Evolutionary conservation across 2,888 invertebrate species (phyloP).

Genomic region (Himalopsyche kuldschensis): DNA sequence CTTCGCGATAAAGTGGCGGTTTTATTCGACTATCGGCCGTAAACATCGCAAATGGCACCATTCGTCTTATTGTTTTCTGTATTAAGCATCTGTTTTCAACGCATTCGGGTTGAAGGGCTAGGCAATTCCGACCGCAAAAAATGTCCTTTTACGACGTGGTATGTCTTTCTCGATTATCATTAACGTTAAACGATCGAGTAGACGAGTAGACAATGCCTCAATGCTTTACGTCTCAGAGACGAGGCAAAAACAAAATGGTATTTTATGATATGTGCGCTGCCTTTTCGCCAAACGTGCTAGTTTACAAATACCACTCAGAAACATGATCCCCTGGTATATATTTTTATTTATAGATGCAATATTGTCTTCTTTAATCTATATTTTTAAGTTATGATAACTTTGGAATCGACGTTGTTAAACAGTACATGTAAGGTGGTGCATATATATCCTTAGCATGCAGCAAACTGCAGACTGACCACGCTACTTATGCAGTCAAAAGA

Average conservation of each 20-base stretch:
- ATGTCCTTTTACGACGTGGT: not conserved
- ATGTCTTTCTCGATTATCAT: conserved; percentile 1
- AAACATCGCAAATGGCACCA: conserved; percentile 33
- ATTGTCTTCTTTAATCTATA: too few relatives aligned
- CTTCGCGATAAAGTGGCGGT: not conserved
- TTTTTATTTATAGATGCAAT: too few relatives aligned
- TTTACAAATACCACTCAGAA: too few relatives aligned
- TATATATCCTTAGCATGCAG: too few relatives aligned
- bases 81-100: conserved; percentile 26
- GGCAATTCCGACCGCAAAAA: not conserved
- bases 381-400: too few relatives aligned
- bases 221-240: not conserved
- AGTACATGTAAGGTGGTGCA: too few relatives aligned
- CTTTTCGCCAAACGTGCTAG: too few relatives aligned
- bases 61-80: conserved; percentile 32
- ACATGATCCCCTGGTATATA: too few relatives aligned
- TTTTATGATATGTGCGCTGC: not conserved
- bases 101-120: conserved; percentile 8
- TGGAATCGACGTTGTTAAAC: too few relatives aligned
- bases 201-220: not conserved
- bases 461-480: too few relatives aligned
- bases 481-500: too few relatives aligned
- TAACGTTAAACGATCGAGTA: not conserved
- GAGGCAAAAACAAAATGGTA: not conserved
- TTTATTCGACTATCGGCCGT: conserved; percentile 1